Conservation (phyloP, 2,797 vertebrate species). For the Pangasius macronema region DNA sequence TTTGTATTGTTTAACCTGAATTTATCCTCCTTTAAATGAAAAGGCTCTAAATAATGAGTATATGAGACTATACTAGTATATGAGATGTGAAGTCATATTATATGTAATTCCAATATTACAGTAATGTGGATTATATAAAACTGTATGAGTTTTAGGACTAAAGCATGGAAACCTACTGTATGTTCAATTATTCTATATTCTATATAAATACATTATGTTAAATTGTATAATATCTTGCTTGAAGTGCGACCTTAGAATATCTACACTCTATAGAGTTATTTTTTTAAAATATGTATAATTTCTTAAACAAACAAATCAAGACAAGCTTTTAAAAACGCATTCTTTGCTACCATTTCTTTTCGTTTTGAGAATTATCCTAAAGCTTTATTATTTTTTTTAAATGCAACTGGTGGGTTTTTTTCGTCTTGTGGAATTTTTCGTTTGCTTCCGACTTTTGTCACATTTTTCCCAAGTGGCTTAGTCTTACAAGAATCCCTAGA, state of each 20-base stretch:
- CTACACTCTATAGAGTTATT: not conserved
- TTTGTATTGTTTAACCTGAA: not conserved
- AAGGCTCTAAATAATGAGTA: not conserved
- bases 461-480: conserved; percentile 13
- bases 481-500: conserved; percentile 10
- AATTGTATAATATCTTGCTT: not conserved
- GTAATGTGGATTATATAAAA: not conserved
- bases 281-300: not conserved
- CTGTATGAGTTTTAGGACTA: not conserved
- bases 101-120: not conserved
- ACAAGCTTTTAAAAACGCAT: not conserved
- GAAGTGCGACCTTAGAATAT: not conserved
- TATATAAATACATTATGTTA: too few species aligned
- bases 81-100: not conserved
- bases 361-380: not conserved
- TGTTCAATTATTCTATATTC: not conserved
- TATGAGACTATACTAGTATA: not conserved
- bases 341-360: not conserved
- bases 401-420: not conserved
- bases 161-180: not conserved
- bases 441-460: conserved; percentile 25
- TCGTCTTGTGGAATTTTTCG: conserved; percentile 13
- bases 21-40: not conserved
- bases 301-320: not conserved
- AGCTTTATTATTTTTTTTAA: not conserved